Conservation (phyloP, 2,888 invertebrate species). For the Taenaris catops region DNA sequence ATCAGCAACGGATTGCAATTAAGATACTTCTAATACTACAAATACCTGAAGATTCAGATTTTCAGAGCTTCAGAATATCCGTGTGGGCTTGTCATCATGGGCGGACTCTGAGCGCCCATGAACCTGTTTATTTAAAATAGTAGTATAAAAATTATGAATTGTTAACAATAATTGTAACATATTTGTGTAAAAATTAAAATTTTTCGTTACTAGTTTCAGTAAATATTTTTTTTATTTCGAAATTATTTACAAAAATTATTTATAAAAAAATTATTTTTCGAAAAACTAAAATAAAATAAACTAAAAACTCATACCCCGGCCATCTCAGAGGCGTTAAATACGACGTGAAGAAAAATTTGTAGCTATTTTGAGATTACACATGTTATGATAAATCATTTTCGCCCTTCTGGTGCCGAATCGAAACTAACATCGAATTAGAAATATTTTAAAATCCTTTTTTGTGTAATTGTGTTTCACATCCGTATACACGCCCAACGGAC, state of each 20-base stretch:
- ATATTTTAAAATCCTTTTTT: too few relatives aligned
- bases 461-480: too few relatives aligned
- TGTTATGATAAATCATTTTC: too few relatives aligned
- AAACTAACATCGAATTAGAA: too few relatives aligned
- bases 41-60: constrained; percentile 87
- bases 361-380: too few relatives aligned
- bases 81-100: constrained; percentile 90
- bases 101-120: constrained; percentile 90
- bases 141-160: not conserved
- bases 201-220: too few relatives aligned
- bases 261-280: constrained; percentile 5
- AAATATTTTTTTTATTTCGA: too few relatives aligned
- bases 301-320: constrained; percentile 68
- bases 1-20: too few relatives aligned
- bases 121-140: constrained; percentile 79
- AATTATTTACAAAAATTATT: constrained; percentile 5
- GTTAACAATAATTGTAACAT: not conserved
- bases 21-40: constrained; percentile 3
- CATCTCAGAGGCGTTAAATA: too few relatives aligned
- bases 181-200: not conserved
- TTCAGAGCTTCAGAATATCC: constrained; percentile 91
- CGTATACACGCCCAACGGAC: too few relatives aligned
- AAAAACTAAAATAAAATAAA: constrained; percentile 34
- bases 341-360: too few relatives aligned
- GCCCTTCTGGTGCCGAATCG: too few relatives aligned